A percentile compares a stretch with the other conserved stretches of the same genome.
Evolutionary conservation across 2,113 vertebrate genomes (phyloP).

Genomic region (Potamarius usumacintae): DNA sequence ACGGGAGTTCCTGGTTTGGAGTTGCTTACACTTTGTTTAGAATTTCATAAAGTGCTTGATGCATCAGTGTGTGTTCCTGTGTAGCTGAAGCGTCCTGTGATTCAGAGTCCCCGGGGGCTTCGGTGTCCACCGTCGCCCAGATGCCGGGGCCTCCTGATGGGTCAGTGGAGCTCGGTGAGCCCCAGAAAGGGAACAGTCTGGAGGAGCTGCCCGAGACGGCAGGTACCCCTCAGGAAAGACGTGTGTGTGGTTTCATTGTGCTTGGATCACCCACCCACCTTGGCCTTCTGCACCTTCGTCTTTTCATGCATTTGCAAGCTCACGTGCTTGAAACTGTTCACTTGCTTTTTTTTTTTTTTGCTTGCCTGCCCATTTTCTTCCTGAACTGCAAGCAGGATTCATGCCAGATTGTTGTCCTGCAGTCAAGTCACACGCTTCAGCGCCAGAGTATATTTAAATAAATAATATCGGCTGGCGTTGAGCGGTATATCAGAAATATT

Average conservation of each 20-base stretch:
- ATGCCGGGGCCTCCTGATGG: constrained; percentile 32
- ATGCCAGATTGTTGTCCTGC: neutral
- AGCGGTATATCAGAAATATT: too few species aligned
- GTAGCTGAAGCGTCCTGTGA: constrained; percentile 79
- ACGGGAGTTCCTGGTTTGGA: neutral
- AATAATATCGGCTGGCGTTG: too few species aligned
- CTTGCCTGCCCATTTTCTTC: neutral
- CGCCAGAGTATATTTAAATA: too few species aligned
- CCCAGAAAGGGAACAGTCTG: constrained; percentile 45
- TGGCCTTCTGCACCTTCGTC: neutral
- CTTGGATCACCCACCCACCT: neutral
- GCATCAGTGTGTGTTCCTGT: constrained; percentile 47
- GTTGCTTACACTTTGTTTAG: neutral
- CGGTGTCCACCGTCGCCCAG: constrained; percentile 27
- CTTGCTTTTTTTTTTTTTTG: constrained; percentile 3
- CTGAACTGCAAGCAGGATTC: neutral
- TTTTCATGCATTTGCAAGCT: neutral
- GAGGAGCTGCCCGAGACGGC: constrained; percentile 53
- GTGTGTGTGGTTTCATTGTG: neutral
- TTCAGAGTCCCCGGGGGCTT: constrained; percentile 66
- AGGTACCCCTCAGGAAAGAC: constrained; percentile 55
- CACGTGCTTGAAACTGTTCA: neutral
- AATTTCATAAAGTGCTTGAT: neutral
- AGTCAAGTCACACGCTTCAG: neutral
- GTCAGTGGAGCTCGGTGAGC: constrained; percentile 27